A percentile compares a stretch with the other conserved stretches of the same genome.
phyloP scores from a whole-genome alignment of 2,888 invertebrate species.

The Meta bourneti region DNA sequence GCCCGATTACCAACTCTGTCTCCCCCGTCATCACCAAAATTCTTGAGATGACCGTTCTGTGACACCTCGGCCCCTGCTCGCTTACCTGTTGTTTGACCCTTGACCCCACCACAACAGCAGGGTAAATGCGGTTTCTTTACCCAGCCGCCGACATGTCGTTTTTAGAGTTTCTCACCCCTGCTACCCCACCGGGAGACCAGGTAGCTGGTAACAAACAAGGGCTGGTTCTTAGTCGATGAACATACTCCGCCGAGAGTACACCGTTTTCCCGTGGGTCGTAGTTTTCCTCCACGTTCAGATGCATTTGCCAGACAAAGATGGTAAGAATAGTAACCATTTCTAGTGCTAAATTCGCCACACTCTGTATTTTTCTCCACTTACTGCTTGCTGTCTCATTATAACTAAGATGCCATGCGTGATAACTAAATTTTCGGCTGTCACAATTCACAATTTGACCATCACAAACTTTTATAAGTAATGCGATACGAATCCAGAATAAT shows the following conservation, averaged over 20 bases:
- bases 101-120: neutral
- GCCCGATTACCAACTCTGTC: neutral
- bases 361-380: no score
- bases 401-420: no score
- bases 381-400: no score
- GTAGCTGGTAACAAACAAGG: neutral
- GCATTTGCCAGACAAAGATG: neutral
- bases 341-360: no score
- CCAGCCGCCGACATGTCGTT: conserved; percentile 6
- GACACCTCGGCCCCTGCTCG: neutral
- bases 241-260: neutral
- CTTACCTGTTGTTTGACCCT: conserved; percentile 16
- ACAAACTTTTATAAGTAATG: no score
- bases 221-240: neutral
- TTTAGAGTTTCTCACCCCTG: neutral
- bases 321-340: neutral
- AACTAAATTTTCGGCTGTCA: no score
- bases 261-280: neutral
- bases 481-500: no score
- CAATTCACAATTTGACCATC: no score
- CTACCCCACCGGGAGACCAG: neutral
- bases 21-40: neutral
- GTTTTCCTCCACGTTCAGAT: neutral
- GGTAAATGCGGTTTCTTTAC: conserved; percentile 9
- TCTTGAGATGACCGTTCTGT: conserved; percentile 6